Evolutionary conservation across 2,113 vertebrate genomes (phyloP).

Genomic region (Myanophis thanlyinensis): DNA sequence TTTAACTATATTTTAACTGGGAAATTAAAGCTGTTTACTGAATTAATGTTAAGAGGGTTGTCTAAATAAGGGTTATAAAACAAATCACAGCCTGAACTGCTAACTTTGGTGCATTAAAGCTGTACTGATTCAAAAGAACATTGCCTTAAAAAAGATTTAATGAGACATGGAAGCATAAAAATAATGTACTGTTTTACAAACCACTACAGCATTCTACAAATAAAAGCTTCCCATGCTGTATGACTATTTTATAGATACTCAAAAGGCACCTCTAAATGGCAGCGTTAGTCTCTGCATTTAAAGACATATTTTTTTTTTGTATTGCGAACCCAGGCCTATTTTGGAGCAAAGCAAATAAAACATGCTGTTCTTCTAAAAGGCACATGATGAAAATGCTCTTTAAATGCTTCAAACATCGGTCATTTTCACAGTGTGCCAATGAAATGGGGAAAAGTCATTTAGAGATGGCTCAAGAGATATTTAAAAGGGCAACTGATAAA

Average conservation of each 20-base stretch:
- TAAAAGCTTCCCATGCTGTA: slow-evolving; percentile 37
- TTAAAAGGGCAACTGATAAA: slow-evolving; percentile 1
- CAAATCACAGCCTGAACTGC: neutral
- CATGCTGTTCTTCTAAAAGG: slow-evolving; percentile 18
- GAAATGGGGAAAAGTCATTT: neutral
- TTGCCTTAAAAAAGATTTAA: slow-evolving; percentile 62
- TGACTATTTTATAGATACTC: slow-evolving; percentile 38
- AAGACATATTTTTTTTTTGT: neutral
- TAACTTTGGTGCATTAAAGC: slow-evolving; percentile 39
- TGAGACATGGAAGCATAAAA: slow-evolving; percentile 57
- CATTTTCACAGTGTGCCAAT: neutral
- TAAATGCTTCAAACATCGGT: neutral
- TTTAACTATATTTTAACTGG: slow-evolving; percentile 6
- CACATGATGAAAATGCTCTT: neutral
- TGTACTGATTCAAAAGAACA: slow-evolving; percentile 59
- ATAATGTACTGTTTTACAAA: slow-evolving; percentile 62
- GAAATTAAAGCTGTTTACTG: slow-evolving; percentile 32
- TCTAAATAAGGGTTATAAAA: slow-evolving; percentile 33
- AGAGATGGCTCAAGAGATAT: neutral
- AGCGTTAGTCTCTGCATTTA: slow-evolving; percentile 37
- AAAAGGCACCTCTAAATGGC: slow-evolving; percentile 36
- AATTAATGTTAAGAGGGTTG: slow-evolving; percentile 17
- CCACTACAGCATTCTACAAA: slow-evolving; percentile 42
- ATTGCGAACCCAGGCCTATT: neutral
- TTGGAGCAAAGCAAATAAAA: slow-evolving; percentile 21